Percentiles rank a stretch among this genome's conserved stretches.
phyloP scores from a whole-genome alignment of 2,113 vertebrate species.

The Albula glossodonta region DNA sequence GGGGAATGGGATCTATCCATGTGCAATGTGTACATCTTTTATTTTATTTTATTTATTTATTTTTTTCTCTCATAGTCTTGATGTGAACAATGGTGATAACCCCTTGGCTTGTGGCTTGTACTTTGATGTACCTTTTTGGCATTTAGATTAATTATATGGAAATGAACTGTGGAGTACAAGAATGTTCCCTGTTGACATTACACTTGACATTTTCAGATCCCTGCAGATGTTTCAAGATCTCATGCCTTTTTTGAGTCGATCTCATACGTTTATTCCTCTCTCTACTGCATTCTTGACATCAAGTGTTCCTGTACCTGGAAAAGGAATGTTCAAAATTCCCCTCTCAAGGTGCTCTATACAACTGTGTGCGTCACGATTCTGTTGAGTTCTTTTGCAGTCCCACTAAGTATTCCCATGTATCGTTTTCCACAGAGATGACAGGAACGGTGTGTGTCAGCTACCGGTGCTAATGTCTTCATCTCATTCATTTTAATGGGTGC shows the following conservation, averaged over 20 bases:
- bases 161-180: conserved; percentile 30
- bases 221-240: conserved; percentile 37
- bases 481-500: background rate
- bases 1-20: background rate
- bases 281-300: background rate
- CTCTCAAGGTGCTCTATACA: background rate
- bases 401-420: background rate
- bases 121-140: conserved; percentile 46
- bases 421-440: background rate
- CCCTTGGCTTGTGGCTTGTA: conserved; percentile 26
- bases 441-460: background rate
- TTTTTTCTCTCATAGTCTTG: conserved; percentile 10
- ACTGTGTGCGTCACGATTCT: background rate
- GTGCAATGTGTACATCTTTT: conserved; percentile 27
- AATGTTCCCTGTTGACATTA: conserved; percentile 25
- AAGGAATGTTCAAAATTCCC: background rate
- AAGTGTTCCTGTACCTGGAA: background rate
- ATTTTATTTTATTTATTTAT: conserved; percentile 22
- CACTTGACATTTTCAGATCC: conserved; percentile 42
- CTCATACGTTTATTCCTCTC: conserved; percentile 8
- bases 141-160: conserved; percentile 48
- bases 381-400: background rate
- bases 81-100: conserved; percentile 30
- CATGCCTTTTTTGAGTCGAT: conserved; percentile 16
- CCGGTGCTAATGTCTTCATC: background rate